These are phyloP conservation scores for Dicycla oo DNA, from an alignment of 2,888 invertebrate genomes.

Conservation along the genomic window DNA sequence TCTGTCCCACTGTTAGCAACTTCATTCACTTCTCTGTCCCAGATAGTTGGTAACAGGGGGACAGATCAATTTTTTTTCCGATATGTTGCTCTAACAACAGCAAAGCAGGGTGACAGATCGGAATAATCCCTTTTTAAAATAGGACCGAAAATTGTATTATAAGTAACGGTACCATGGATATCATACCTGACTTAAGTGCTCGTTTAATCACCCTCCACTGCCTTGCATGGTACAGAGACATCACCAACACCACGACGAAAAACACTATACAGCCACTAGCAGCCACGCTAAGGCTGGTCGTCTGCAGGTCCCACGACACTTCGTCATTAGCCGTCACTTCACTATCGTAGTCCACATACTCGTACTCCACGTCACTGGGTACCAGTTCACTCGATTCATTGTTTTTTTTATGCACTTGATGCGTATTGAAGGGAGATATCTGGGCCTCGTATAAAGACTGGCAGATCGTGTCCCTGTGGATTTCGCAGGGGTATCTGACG, in stretches of 20 bases:
- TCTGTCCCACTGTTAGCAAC: no score
- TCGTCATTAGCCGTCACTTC: slow-evolving; percentile 82
- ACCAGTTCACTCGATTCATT: slow-evolving; percentile 75
- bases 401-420: slow-evolving; percentile 69
- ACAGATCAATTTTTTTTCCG: no score
- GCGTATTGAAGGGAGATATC: slow-evolving; percentile 90
- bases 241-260: slow-evolving; percentile 94
- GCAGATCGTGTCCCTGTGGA: slow-evolving; percentile 94
- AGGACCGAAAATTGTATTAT: background rate
- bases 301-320: slow-evolving; percentile 93
- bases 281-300: slow-evolving; percentile 93
- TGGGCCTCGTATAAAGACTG: slow-evolving; percentile 92
- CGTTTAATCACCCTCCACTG: slow-evolving; percentile 95
- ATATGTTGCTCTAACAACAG: no score
- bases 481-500: slow-evolving; percentile 93
- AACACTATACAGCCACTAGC: slow-evolving; percentile 94
- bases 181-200: slow-evolving; percentile 94
- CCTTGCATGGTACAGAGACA: slow-evolving; percentile 94
- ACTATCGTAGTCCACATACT: slow-evolving; percentile 84
- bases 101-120: no score
- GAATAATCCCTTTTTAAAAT: background rate
- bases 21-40: no score
- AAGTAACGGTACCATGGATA: background rate
- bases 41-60: no score
- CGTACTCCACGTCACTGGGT: slow-evolving; percentile 84